Percentiles rank a stretch among this genome's conserved stretches.
phyloP scores from a whole-genome alignment of 2,888 invertebrate species.

The Brenthis ino region DNA sequence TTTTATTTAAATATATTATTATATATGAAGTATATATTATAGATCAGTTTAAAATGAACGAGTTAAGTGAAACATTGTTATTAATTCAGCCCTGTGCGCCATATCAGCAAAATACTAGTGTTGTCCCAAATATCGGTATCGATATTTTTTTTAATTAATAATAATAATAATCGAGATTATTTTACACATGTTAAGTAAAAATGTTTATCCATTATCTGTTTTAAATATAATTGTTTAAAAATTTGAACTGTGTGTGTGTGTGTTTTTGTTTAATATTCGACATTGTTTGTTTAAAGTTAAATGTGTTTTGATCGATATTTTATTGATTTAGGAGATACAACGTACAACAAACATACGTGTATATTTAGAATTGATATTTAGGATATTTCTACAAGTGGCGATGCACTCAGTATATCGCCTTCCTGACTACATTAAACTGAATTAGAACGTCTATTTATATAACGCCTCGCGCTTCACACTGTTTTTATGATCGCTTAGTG shows the following conservation, averaged over 20 bases:
- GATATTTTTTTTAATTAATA: slow-evolving; percentile 44
- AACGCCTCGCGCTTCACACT: slow-evolving; percentile 34
- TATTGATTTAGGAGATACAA: too few relatives aligned
- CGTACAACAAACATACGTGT: neutral
- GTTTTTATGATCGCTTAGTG: slow-evolving; percentile 36
- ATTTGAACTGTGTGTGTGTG: too few relatives aligned
- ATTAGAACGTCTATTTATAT: slow-evolving; percentile 42
- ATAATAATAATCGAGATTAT: neutral
- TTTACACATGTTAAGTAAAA: neutral
- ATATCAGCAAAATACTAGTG: slow-evolving; percentile 61
- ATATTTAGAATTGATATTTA: slow-evolving; percentile 7
- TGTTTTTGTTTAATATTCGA: too few relatives aligned
- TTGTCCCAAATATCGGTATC: slow-evolving; percentile 46
- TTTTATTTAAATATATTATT: neutral
- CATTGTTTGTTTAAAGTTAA: too few relatives aligned
- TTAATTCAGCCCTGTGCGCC: slow-evolving; percentile 49
- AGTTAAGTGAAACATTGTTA: slow-evolving; percentile 30
- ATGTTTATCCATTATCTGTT: neutral
- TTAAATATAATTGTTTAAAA: neutral
- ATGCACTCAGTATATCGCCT: slow-evolving; percentile 24
- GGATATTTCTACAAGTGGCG: slow-evolving; percentile 4
- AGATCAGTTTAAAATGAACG: slow-evolving; percentile 14
- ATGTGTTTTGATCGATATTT: too few relatives aligned
- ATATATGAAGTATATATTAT: neutral
- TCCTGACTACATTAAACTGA: slow-evolving; percentile 38